Evolutionary conservation across 1,140 invertebrate genomes (phyloP), one percentile per base, ranked within the genome.

Genomic region (Scaptomyza hsui): DNA sequence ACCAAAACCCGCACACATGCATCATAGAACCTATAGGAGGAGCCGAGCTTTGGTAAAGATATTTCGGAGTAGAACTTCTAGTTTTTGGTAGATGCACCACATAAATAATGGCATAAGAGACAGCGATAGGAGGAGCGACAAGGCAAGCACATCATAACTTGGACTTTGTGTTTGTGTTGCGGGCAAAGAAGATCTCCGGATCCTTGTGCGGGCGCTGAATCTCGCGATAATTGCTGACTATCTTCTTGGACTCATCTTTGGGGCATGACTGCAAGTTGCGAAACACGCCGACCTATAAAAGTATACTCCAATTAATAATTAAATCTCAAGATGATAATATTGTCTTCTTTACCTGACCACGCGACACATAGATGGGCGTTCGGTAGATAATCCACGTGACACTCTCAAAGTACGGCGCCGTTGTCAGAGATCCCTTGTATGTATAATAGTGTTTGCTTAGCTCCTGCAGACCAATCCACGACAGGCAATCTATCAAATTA

Each of bases 321-420:
- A 44, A n/a, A n/a, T n/a, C n/a, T n/a, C n/a, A n/a, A n/a, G n/a
- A n/a, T n/a, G n/a, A n/a, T n/a, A n/a, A n/a, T n/a, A n/a, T n/a
- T n/a, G n/a, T n/a, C n/a, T n/a, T n/a, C 73, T 65, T 67, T 65
- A 97, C 95, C 93, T 97, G 96, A 45, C 93, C 92, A 16, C 92
- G 82, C 0, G 95, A 96, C 13, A 97, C 93, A 75, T 94, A 92
- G 52, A 97, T 94, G 1, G 95, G 94, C 5, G 94, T 92, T 6
- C 95, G 93, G 72, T 97, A 95, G 3, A 96, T 92, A 18, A 95
- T 95, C 95, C 95, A 96, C 18, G 92, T 93, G 26, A 96, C 95
- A 70, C 93, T 94, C 76, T 96, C 95, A 61, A 92, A 92, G 72
- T 94, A 96, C 0, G 94, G 93, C 37, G 94, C 93, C n/a, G 94